Base-by-base conservation (phyloP, 2,888 invertebrate genomes). In the Sarcophaga variegata region DNA sequence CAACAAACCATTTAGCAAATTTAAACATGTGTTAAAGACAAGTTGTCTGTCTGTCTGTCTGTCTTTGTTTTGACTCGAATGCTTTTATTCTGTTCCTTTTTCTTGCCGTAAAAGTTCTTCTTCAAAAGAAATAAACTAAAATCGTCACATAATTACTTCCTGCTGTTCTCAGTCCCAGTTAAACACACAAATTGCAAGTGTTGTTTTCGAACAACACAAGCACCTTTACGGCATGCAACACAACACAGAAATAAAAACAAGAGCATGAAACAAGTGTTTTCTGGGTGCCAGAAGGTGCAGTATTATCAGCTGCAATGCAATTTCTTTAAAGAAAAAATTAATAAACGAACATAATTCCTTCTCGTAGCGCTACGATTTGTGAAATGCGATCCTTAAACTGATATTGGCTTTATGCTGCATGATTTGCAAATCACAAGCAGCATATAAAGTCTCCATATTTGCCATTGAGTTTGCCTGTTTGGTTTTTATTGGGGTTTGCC, bases 131-230 rank as follows among this genome's bases (percentile, higher is more conserved):
- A 74, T 66, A 64, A 74, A 66, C 74, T 54, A 81, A 76, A 76
- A 59, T 74, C 78, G 75, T 84, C 83, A 81, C 78, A 84, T 81
- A 83, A 84, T 87, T 81, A 81, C 83, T 87, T 87, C 86, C 86
- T 87, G 81, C 79, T 84, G 84, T 59, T 75, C 75, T 54, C 17
- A 14, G 4, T 10, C 12, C 17, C 54, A 37, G 37, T 10, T 37
- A 37, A 37, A 37, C 37, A 37, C 37, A 54, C 17, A 54, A 17
- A 14, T 12, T 54, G 54, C 14, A 54, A 54, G 54, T 54, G 54
- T 54, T 54, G 12, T 54, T 54, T 14, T 12, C 14, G 5, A 54
- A 5, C 54, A 54, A 54, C 54, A 66, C 54, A 47, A 67, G 47
- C 59, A 77, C 60, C 60, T 45, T 66, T 69, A 45, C 20, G 45